Evolutionary conservation across 1,140 invertebrate genomes (phyloP).

Genomic region (Drosophila kepulauana): DNA sequence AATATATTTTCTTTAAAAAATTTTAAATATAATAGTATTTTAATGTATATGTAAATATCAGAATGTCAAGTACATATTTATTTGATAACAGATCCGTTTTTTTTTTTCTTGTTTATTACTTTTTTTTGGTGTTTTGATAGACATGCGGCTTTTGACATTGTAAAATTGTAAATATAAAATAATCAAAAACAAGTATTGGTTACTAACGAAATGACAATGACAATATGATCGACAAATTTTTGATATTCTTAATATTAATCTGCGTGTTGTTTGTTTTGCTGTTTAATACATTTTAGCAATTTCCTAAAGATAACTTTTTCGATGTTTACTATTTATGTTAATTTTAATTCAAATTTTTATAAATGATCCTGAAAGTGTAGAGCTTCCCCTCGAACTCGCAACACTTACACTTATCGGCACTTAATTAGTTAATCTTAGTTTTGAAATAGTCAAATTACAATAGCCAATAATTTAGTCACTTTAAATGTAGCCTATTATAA

Average conservation of each 20-base stretch:
- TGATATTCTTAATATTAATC: constrained; percentile 68
- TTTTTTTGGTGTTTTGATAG: constrained; percentile 77
- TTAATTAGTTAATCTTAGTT: constrained; percentile 74
- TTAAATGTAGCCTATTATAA: constrained; percentile 67
- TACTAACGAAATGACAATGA: constrained; percentile 53
- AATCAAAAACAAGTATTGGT: constrained; percentile 39
- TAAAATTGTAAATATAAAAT: constrained; percentile 53
- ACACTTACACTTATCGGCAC: constrained; percentile 65
- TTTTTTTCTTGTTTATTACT: no score
- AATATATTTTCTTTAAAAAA: constrained; percentile 80
- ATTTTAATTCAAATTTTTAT: constrained; percentile 67
- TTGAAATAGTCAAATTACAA: constrained; percentile 78
- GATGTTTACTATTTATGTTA: constrained; percentile 48
- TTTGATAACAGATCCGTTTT: constrained; percentile 70
- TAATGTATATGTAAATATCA: constrained; percentile 79
- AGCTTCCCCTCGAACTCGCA: constrained; percentile 20
- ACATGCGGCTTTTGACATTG: constrained; percentile 70
- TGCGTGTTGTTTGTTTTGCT: constrained; percentile 50
- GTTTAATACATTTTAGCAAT: constrained; percentile 54
- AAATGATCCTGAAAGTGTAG: constrained; percentile 49
- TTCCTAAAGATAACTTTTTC: constrained; percentile 64
- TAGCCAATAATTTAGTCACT: constrained; percentile 78
- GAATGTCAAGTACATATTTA: constrained; percentile 80
- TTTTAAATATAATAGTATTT: constrained; percentile 77
- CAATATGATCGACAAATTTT: constrained; percentile 56